phyloP scores from a whole-genome alignment of 92 coral and sea anemone genomes.

The Plumapathes pennacea region DNA sequence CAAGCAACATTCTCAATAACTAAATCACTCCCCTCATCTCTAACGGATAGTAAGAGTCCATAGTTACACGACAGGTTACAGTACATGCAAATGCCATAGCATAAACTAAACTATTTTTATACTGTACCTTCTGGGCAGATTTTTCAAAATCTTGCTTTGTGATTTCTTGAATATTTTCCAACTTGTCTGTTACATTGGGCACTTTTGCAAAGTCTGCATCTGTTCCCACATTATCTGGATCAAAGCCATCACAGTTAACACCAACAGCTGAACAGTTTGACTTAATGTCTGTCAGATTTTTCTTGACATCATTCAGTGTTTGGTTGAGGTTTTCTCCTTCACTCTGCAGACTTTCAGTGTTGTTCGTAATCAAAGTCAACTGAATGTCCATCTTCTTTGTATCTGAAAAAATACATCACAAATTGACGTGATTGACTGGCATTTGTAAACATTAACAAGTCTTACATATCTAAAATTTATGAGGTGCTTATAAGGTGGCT shows the following conservation, averaged over 20 bases:
- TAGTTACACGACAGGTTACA: no score
- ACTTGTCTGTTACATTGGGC: constrained; percentile 56
- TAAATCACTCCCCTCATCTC: no score
- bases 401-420: constrained; percentile 21
- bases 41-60: no score
- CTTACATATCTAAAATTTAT: no score
- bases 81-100: no score
- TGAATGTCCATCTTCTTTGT: constrained; percentile 62
- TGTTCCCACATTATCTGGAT: constrained; percentile 5
- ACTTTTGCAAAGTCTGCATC: constrained; percentile 72
- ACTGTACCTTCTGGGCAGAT: constrained; percentile 59
- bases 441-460: no score
- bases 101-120: background rate
- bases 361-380: constrained; percentile 39
- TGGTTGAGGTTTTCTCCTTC: background rate
- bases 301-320: constrained; percentile 15
- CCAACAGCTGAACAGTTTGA: background rate
- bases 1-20: no score
- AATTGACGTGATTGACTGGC: no score
- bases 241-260: background rate
- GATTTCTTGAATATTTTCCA: constrained; percentile 39
- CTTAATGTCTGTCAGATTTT: constrained; percentile 12
- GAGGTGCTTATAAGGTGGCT: no score
- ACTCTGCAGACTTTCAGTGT: constrained; percentile 34
- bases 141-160: constrained; percentile 58